phyloP scores from a whole-genome alignment of 2,888 invertebrate genomes.

The Orgyia antiqua region DNA sequence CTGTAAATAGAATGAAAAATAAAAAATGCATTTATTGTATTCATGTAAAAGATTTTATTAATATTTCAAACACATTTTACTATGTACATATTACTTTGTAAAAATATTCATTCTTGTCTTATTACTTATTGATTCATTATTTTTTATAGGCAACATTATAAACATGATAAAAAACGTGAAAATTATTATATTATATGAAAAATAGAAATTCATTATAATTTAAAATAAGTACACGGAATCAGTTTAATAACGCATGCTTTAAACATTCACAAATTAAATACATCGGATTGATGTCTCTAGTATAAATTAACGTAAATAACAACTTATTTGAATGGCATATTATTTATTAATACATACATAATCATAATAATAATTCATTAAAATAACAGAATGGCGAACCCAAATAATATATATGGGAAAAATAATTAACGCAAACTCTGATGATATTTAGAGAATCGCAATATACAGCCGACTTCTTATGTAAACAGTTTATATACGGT shows the following conservation, averaged over 20 bases:
- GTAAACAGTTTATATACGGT: conserved; percentile 18
- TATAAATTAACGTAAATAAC: conserved; percentile 43
- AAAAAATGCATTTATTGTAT: conserved; percentile 9
- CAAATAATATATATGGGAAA: conserved; percentile 22
- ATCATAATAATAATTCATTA: conserved; percentile 19
- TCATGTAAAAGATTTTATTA: conserved; percentile 74
- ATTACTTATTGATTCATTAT: conserved; percentile 72
- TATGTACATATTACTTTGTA: conserved; percentile 78
- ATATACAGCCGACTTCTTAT: conserved; percentile 5
- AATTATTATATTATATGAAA: conserved; percentile 62
- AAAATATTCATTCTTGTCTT: conserved; percentile 77
- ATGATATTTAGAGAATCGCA: conserved; percentile 12
- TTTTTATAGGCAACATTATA: conserved; percentile 68
- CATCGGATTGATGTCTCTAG: conserved; percentile 35
- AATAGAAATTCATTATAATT: conserved; percentile 61
- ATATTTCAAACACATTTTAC: conserved; percentile 75
- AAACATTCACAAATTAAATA: conserved; percentile 45
- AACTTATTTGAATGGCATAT: conserved; percentile 45
- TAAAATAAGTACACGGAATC: conserved; percentile 68
- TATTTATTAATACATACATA: conserved; percentile 30
- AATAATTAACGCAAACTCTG: conserved; percentile 16
- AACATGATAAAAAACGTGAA: conserved; percentile 62
- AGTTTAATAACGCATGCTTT: conserved; percentile 48
- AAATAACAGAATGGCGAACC: conserved; percentile 36
- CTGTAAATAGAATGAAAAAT: no score